Percentiles rank a stretch among this genome's conserved stretches.
Evolutionary conservation across 2,797 vertebrate species (phyloP).

Genomic region (Schizothorax lantsangensis): DNA sequence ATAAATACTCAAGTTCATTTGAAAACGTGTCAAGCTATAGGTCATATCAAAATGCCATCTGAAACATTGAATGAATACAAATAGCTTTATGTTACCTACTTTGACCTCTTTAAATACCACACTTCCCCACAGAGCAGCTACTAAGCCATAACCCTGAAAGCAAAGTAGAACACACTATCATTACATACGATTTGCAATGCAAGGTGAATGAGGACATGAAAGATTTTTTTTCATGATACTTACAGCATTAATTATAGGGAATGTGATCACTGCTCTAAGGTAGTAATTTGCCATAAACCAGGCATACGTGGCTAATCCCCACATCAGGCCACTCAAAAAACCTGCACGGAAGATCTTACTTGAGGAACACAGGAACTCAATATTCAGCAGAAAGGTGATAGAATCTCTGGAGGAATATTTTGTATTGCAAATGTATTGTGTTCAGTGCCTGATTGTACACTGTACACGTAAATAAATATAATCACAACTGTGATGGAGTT

Average conservation of each 20-base stretch:
- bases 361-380: neutral
- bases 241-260: conserved; percentile 88
- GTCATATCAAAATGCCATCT: neutral
- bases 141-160: conserved; percentile 85
- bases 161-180: conserved; percentile 33
- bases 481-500: neutral
- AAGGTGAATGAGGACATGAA: neutral
- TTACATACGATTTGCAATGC: neutral
- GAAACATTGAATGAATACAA: conserved; percentile 5
- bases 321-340: conserved; percentile 81
- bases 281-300: conserved; percentile 89
- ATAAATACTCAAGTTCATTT: neutral
- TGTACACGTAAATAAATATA: neutral
- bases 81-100: conserved; percentile 60
- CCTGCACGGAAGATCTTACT: conserved; percentile 57
- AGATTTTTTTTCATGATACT: conserved; percentile 69
- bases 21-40: neutral
- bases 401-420: neutral
- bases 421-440: neutral
- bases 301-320: conserved; percentile 85
- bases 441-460: neutral
- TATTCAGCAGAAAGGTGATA: neutral
- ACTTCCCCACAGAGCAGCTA: conserved; percentile 89
- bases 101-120: conserved; percentile 82
- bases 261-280: conserved; percentile 86